These are phyloP conservation scores for Galbula dea DNA, from an alignment of 2,113 vertebrate species.

Conservation along the genomic window DNA sequence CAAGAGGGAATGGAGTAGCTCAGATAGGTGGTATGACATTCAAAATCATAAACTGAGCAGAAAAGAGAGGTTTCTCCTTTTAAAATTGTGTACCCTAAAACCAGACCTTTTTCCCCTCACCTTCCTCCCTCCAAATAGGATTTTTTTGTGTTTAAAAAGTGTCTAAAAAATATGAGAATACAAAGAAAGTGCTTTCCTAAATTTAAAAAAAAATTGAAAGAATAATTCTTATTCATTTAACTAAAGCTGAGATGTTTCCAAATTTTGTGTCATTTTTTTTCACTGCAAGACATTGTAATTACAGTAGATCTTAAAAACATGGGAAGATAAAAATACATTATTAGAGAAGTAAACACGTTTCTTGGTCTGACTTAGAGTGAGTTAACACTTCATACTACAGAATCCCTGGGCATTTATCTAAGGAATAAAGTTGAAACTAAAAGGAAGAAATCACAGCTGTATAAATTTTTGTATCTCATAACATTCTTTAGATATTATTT, in stretches of 20 bases:
- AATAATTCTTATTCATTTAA: neutral
- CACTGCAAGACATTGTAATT: neutral
- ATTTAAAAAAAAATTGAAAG: neutral
- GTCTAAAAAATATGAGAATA: neutral
- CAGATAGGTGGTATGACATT: neutral
- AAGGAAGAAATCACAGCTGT: neutral
- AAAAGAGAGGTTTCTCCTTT: neutral
- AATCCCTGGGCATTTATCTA: neutral
- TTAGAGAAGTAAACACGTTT: neutral
- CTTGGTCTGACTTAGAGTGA: neutral
- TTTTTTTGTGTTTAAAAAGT: neutral
- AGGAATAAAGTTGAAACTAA: neutral
- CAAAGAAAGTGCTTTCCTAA: neutral
- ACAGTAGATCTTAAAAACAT: neutral
- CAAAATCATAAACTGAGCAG: neutral
- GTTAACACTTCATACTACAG: neutral
- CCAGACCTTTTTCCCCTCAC: neutral
- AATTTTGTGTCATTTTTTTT: neutral
- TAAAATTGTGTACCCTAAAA: neutral
- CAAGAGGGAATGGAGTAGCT: neutral
- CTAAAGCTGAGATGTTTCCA: neutral
- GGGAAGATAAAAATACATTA: neutral
- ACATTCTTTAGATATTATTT: neutral
- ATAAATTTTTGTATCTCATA: neutral
- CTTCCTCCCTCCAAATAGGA: neutral